Evolutionary conservation across 2,113 vertebrate genomes (phyloP), one percentile per base, ranked within the genome.

Genomic region (Plotosus lineatus): DNA sequence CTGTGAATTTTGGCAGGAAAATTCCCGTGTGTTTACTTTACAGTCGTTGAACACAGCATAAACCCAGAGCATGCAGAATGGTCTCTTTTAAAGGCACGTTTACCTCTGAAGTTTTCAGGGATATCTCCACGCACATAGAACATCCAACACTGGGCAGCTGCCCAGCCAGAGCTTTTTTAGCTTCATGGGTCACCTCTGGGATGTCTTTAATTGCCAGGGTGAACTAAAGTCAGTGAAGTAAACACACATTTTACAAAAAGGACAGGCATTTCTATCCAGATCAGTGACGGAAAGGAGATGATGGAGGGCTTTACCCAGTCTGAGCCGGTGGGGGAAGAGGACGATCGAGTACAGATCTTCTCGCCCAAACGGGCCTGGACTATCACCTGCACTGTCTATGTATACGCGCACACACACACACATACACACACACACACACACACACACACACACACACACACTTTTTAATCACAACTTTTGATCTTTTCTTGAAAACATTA

Each of bases 121-220:
- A 99, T 84, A 99, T 98, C 90, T 99, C 98, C 82, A 99, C 97
- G 10, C 98, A 99, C 98, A 99, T 99, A 50, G 98, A 98, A 56
- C 95, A 93, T 11, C 98, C 98, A 11, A 99, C 94, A 28, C 95
- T 95, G 0, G 98, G 98, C 2, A 99, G 94, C 58, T 99, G 97
- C 42, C 97, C 97, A 10, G 96, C 95, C 90, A 99, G 90, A 4
- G 96, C 97, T 86, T 98, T 99, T 90, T 99, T 99, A 79, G 98
- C 97, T 93, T 99, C 98, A 97, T 98, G 97, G 74, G 96, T 99
- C 77, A 99, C 98, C 88, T 99, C 98, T 68, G 97, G 96, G 89
- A 99, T 98, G 85, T 99, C 98, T 93, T 99, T 99, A 88, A 99
- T 99, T 84, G 97, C 97, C 87, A 99, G 91, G 86, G 99, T 99